Conservation (phyloP, 2,888 invertebrate species). For the Odontothrips loti region DNA sequence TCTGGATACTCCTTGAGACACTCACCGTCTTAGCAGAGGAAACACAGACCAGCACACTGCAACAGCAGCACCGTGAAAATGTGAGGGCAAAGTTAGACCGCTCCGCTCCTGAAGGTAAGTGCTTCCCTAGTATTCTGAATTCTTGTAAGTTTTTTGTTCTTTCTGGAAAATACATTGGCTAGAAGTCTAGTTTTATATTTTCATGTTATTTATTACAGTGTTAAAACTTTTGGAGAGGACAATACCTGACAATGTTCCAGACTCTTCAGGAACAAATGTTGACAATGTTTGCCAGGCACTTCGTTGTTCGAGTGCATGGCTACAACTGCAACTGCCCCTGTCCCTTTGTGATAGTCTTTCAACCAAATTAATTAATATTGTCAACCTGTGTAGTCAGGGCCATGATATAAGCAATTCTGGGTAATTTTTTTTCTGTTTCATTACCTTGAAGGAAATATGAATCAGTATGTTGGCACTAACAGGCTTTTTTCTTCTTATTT, state of each 20-base stretch:
- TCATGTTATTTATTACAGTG: constrained; percentile 28
- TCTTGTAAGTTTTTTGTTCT: neutral
- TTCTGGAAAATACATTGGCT: too few relatives aligned
- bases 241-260: constrained; percentile 28
- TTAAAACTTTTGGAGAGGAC: constrained; percentile 1
- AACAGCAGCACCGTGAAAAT: neutral
- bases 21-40: constrained; percentile 84
- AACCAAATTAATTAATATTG: constrained; percentile 39
- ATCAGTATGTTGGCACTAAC: neutral
- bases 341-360: constrained; percentile 40
- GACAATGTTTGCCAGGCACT: constrained; percentile 53
- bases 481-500: too few relatives aligned
- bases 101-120: constrained; percentile 32
- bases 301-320: constrained; percentile 59
- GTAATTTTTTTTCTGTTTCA: constrained; percentile 35
- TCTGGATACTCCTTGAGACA: constrained; percentile 72
- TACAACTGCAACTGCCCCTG: constrained; percentile 51
- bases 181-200: neutral
- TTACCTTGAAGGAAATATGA: neutral
- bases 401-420: constrained; percentile 32
- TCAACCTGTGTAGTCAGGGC: constrained; percentile 30
- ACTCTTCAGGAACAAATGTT: constrained; percentile 40
- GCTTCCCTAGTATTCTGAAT: neutral
- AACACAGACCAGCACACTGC: neutral
- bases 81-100: neutral